Percentiles rank a stretch among this genome's conserved stretches.
These are phyloP conservation scores for Pangasius krempfi DNA, from an alignment of 2,797 vertebrate genomes.

Conservation along the genomic window DNA sequence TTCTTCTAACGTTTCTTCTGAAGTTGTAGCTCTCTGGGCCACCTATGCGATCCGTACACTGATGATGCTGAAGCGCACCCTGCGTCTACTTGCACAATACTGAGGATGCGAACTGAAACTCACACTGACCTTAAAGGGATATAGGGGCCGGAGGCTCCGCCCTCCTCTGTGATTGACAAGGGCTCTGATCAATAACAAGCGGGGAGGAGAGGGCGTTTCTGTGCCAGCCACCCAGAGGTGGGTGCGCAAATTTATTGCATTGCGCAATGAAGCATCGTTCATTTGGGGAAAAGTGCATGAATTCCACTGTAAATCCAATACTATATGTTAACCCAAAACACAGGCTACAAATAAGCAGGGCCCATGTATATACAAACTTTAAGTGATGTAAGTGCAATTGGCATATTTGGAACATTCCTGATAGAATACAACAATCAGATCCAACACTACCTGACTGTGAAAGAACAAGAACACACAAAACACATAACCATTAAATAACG, in stretches of 20 bases:
- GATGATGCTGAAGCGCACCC: background rate
- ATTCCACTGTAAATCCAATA: too few relatives aligned
- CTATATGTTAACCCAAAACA: background rate
- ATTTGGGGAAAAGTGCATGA: background rate
- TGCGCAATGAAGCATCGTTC: slow-evolving; percentile 13
- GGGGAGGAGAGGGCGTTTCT: slow-evolving; percentile 67
- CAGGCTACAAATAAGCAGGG: background rate
- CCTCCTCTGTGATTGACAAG: slow-evolving; percentile 72
- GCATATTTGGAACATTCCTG: background rate
- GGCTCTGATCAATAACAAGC: slow-evolving; percentile 70
- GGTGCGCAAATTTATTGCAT: background rate
- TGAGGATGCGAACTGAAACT: slow-evolving; percentile 68
- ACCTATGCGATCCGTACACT: background rate
- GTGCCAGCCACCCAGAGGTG: slow-evolving; percentile 31
- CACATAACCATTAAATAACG: background rate
- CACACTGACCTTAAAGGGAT: slow-evolving; percentile 73
- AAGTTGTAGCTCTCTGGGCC: background rate
- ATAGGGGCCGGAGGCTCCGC: slow-evolving; percentile 71
- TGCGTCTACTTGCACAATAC: slow-evolving; percentile 60
- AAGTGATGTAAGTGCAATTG: background rate
- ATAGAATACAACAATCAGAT: background rate
- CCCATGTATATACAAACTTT: background rate
- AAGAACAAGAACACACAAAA: background rate
- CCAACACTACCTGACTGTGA: too few relatives aligned
- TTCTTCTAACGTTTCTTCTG: background rate